Percentiles rank a stretch among this genome's conserved stretches.
Evolutionary conservation across 2,113 vertebrate genomes (phyloP).

Genomic region (Dendrocopos noguchii): DNA sequence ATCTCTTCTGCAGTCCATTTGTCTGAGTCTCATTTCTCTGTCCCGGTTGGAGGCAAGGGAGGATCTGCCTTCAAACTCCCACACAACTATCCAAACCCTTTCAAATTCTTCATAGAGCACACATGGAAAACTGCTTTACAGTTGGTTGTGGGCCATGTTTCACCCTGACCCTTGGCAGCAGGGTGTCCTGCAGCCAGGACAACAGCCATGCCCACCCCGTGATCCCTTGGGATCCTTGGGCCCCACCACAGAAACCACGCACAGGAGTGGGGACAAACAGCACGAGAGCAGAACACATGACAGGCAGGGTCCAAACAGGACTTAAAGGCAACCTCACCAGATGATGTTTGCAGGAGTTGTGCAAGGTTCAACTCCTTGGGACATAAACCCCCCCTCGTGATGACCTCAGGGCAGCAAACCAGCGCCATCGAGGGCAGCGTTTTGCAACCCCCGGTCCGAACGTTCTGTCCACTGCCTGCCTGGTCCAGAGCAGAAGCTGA

Average conservation of each 20-base stretch:
- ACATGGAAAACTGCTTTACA: accelerated
- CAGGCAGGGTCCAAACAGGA: neutral
- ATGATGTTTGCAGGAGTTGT: neutral
- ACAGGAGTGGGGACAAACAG: neutral
- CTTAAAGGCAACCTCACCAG: neutral
- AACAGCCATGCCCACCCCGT: accelerated
- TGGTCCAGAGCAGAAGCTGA: neutral
- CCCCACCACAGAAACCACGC: neutral
- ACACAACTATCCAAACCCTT: neutral
- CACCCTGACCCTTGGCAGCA: neutral
- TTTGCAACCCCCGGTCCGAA: neutral
- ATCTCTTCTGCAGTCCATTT: too few species aligned
- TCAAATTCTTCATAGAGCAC: neutral
- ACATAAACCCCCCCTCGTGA: neutral
- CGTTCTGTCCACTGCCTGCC: neutral
- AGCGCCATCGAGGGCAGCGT: neutral
- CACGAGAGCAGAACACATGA: neutral
- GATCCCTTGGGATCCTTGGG: accelerated
- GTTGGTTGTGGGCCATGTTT: neutral
- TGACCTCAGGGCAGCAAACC: neutral
- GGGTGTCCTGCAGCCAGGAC: neutral
- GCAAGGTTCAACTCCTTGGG: neutral
- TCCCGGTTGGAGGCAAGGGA: too few species aligned
- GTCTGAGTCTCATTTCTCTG: too few species aligned
- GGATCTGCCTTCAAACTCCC: too few species aligned